Conservation (phyloP, 2,113 vertebrate species). For the Numenius arquata region DNA sequence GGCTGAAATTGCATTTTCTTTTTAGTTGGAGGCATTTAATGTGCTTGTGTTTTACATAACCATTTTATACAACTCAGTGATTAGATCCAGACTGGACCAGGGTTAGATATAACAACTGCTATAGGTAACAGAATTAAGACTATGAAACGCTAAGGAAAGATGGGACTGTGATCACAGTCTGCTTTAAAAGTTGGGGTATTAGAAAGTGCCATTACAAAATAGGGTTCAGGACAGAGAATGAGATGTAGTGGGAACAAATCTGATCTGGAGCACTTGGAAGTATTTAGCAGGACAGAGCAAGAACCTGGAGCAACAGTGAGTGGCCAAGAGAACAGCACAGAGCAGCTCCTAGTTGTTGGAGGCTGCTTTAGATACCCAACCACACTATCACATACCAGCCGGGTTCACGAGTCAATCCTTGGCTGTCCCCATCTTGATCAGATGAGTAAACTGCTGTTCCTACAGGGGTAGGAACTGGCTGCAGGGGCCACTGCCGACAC, state of each 20-base stretch:
- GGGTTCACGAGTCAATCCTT: neutral
- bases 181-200: neutral
- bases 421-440: neutral
- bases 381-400: accelerated
- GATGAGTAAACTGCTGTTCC: neutral
- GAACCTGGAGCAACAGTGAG: neutral
- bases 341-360: neutral
- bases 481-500: accelerated
- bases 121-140: neutral
- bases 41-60: neutral
- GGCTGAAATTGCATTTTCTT: neutral
- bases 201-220: neutral
- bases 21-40: neutral
- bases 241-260: neutral
- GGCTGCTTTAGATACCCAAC: neutral
- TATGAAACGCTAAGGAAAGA: neutral
- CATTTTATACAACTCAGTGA: neutral
- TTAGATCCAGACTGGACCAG: neutral
- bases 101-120: neutral
- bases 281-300: neutral
- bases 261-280: neutral
- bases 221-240: neutral
- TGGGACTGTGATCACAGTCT: neutral
- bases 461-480: neutral
- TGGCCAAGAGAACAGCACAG: neutral